phyloP scores from a whole-genome alignment of 2,888 invertebrate genomes.

The Sarcophaga rosellei region DNA sequence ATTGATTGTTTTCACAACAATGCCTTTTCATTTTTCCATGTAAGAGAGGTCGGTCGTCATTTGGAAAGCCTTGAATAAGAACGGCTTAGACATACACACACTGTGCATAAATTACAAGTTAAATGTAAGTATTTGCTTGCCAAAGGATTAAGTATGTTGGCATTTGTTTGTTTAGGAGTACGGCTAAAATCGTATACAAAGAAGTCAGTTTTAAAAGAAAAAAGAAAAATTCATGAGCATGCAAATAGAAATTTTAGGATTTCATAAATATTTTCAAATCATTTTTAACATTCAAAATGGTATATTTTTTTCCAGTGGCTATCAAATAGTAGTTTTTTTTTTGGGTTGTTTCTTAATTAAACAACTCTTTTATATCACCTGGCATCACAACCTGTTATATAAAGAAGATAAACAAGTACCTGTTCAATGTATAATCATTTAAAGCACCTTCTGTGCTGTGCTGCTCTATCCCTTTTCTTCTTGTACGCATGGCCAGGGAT shows the following conservation, averaged over 20 bases:
- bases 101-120: background rate
- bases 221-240: no score
- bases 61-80: conserved; percentile 18
- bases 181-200: conserved; percentile 12
- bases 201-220: conserved; percentile 13
- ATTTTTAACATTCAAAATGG: background rate
- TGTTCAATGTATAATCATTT: conserved; percentile 42
- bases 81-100: conserved; percentile 17
- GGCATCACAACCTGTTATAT: conserved; percentile 59
- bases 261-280: background rate
- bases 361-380: conserved; percentile 44
- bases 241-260: no score
- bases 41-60: conserved; percentile 22
- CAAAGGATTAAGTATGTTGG: conserved; percentile 38
- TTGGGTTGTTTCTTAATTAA: background rate
- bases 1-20: conserved; percentile 47
- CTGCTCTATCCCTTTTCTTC: conserved; percentile 34
- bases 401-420: conserved; percentile 2
- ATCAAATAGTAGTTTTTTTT: background rate
- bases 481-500: conserved; percentile 30
- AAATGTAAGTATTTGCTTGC: background rate
- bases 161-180: conserved; percentile 30
- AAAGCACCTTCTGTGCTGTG: conserved; percentile 58
- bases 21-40: conserved; percentile 24
- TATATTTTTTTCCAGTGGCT: background rate